phyloP scores from a whole-genome alignment of 2,113 vertebrate species.

The Lepisosteus osseus region DNA sequence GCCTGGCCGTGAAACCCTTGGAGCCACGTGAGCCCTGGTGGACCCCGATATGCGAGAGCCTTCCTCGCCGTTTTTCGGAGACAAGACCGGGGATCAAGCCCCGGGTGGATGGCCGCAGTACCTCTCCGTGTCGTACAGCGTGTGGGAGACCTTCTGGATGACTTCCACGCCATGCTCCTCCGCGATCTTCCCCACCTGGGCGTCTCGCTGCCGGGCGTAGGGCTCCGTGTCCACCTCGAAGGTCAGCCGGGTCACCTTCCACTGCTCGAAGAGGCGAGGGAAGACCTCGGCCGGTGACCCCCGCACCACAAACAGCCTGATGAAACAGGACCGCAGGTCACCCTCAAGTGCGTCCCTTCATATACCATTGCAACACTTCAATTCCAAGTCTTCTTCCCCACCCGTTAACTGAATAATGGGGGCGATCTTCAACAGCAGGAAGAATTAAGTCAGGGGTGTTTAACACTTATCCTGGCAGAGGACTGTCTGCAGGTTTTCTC shows the following conservation, averaged over 20 bases:
- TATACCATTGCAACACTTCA: background rate
- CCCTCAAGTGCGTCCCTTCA: too few species aligned
- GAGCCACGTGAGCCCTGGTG: too few species aligned
- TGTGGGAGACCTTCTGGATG: conserved; percentile 61
- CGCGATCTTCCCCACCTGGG: conserved; percentile 40
- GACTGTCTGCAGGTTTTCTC: too few species aligned
- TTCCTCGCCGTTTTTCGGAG: too few species aligned
- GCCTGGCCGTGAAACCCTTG: too few species aligned
- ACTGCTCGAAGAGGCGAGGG: conserved; percentile 52
- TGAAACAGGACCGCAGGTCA: background rate
- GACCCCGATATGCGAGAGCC: too few species aligned
- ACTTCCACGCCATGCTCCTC: conserved; percentile 46
- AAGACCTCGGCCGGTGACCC: conserved; percentile 60
- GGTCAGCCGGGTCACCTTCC: conserved; percentile 53
- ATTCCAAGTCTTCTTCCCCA: too few species aligned
- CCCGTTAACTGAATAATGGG: too few species aligned
- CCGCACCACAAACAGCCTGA: conserved; percentile 59
- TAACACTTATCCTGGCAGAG: too few species aligned
- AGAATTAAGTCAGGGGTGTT: too few species aligned
- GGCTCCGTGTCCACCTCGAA: conserved; percentile 67
- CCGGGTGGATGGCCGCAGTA: conserved; percentile 12
- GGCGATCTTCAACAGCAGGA: too few species aligned
- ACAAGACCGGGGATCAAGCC: too few species aligned
- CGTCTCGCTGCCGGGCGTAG: conserved; percentile 44
- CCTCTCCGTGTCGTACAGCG: conserved; percentile 57